Percentiles rank a stretch among this genome's conserved stretches.
Conservation (phyloP, 2,113 vertebrate genomes). For the Silurus meridionalis region DNA sequence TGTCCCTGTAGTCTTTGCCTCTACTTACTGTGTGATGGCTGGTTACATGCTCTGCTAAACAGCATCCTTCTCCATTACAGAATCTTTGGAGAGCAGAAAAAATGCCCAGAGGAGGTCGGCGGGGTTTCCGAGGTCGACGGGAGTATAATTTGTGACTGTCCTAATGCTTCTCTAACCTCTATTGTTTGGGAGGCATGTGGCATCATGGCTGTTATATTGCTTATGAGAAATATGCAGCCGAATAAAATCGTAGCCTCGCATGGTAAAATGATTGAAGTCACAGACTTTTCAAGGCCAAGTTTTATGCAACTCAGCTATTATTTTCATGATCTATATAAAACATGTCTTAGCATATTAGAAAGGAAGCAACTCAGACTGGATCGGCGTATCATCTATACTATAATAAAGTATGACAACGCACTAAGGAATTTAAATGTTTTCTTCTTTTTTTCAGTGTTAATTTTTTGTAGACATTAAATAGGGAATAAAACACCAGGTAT, state of each 20-base stretch:
- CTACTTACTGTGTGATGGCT: conserved; percentile 49
- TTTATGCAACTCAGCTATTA: conserved; percentile 24
- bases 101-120: conserved; percentile 54
- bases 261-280: conserved; percentile 31
- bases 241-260: conserved; percentile 17
- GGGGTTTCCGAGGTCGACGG: conserved; percentile 22
- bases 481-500: background rate
- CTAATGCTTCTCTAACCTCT: conserved; percentile 1
- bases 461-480: background rate
- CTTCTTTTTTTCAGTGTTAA: background rate
- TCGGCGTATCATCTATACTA: background rate
- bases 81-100: conserved; percentile 44
- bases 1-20: conserved; percentile 34
- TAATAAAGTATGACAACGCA: background rate
- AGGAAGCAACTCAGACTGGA: background rate
- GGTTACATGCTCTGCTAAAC: conserved; percentile 28
- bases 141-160: background rate
- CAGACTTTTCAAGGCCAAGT: conserved; percentile 5
- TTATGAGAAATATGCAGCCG: conserved; percentile 34
- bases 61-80: conserved; percentile 45
- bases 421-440: background rate
- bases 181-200: conserved; percentile 33
- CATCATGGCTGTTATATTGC: conserved; percentile 32
- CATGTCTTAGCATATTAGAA: background rate
- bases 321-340: conserved; percentile 29